Base-by-base conservation (phyloP, 2,888 invertebrate species). In the Nomada ruficornis region DNA sequence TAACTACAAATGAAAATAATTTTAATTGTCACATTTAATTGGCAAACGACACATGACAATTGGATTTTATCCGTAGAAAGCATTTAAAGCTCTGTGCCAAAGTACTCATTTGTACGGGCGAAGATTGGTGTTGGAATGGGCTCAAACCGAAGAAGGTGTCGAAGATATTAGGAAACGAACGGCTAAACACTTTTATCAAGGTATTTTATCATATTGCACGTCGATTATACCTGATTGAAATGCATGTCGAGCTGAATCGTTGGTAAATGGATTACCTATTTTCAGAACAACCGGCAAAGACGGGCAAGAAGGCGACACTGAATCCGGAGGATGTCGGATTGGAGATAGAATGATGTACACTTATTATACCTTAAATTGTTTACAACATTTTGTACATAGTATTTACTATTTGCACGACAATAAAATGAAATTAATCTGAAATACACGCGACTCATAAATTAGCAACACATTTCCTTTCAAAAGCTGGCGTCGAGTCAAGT, bases 81-180 rank as follows among this genome's bases (percentile, higher is more conserved):
- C 99, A 0, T 98, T 99, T 94, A 97, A 98, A 84, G 97, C 98
- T 0, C 93, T 99, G n/a, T 96, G 97, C 89, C 98, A 98, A 93
- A 99, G 99, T 90, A 99, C 99, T 73, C 99, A 99, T 96, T 97
- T 99, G 94, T 99, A 98, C 94, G 99, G 99, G 0, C 95, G 99
- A 86, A 95, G 99, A 74, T 95, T 99, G 89, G 99, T 98, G 0
- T 94, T 99, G 80, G 99, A 99, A 94, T 99, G 99, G 99, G 98
- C 98, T 0, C 96, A 97, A 76, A 95, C 96, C 67, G 96, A 96
- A 52, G 97, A 97, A 92, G 96, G 96, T 83, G 95, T 99, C 10
- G 96, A 96, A 18, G 96, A 97, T 83, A 94, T 99, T 78, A 95
- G 99, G 82, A 98, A 97, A 94, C 96, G 98, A 90, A 98, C 98